Evolutionary conservation across 2,888 invertebrate genomes (phyloP).

Genomic region (Odontothrips loti): DNA sequence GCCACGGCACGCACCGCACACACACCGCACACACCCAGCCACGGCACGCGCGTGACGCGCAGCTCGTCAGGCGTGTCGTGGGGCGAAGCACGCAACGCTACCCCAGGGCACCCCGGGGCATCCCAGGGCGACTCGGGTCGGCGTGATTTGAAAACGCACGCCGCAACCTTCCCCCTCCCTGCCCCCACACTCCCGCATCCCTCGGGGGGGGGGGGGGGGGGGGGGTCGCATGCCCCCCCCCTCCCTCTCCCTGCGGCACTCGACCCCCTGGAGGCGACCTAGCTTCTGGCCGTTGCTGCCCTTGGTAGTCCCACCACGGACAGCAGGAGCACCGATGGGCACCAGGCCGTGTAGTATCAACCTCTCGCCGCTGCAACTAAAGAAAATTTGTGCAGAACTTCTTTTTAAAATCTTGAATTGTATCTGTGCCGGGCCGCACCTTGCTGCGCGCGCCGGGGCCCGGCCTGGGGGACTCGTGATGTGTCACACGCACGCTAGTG

Average conservation of each 20-base stretch:
- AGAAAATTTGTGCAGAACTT: too few relatives aligned
- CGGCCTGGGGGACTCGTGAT: too few relatives aligned
- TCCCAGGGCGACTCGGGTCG: not conserved
- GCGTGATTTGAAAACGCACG: not conserved
- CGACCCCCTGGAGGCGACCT: not conserved
- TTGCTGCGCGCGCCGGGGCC: too few relatives aligned
- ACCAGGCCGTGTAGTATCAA: not conserved
- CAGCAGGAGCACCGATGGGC: not conserved
- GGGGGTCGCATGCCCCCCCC: conserved; percentile 1
- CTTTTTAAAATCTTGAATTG: too few relatives aligned
- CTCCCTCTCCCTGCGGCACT: not conserved
- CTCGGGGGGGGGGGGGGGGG: not conserved
- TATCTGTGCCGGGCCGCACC: too few relatives aligned
- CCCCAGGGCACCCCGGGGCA: too few relatives aligned
- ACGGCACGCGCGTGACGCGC: not conserved
- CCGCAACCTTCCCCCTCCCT: not conserved
- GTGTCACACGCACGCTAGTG: too few relatives aligned
- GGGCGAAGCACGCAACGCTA: too few relatives aligned
- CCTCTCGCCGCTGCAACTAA: too few relatives aligned
- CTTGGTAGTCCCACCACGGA: not conserved
- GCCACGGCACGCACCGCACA: not conserved
- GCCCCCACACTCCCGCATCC: not conserved
- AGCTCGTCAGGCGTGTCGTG: too few relatives aligned
- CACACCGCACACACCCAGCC: not conserved
- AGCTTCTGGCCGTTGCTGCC: not conserved